Conservation (phyloP, 2,797 vertebrate species). For the Gambelia wislizenii region DNA sequence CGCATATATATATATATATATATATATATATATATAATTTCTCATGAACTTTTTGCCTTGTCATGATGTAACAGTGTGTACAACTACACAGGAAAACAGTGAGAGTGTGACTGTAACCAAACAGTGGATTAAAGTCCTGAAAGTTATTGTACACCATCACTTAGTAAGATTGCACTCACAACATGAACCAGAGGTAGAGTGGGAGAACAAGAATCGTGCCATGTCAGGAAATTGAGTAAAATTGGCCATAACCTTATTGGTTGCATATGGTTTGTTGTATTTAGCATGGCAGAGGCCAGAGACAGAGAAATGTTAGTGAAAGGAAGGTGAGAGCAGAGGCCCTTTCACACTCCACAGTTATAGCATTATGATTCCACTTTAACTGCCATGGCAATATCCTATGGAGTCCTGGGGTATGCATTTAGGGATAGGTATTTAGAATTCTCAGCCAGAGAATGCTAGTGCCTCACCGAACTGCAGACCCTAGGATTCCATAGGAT, state of each 20-base stretch:
- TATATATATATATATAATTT: not conserved
- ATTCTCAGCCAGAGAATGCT: too few species aligned
- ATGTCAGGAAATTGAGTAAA: not conserved
- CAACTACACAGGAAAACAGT: not conserved
- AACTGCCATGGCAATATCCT: not conserved
- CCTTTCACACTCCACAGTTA: too few species aligned
- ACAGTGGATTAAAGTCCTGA: not conserved
- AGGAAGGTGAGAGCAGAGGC: not conserved
- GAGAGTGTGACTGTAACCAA: not conserved
- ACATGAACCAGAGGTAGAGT: not conserved
- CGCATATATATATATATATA: too few species aligned
- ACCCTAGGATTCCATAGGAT: too few species aligned
- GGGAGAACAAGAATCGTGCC: not conserved
- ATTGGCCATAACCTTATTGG: not conserved
- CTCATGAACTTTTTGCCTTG: not conserved
- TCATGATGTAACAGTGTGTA: not conserved
- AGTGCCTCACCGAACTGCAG: too few species aligned
- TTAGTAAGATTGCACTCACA: not conserved
- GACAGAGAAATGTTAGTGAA: not conserved
- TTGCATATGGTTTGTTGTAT: too few species aligned
- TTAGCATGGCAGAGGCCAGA: not conserved
- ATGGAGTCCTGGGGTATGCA: too few species aligned
- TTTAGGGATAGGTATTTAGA: too few species aligned
- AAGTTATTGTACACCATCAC: not conserved
- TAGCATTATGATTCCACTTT: too few species aligned